A percentile compares a stretch with the other conserved stretches of the same genome.
Evolutionary conservation across 1,140 invertebrate genomes (phyloP).

Genomic region (Papilio xuthus): DNA sequence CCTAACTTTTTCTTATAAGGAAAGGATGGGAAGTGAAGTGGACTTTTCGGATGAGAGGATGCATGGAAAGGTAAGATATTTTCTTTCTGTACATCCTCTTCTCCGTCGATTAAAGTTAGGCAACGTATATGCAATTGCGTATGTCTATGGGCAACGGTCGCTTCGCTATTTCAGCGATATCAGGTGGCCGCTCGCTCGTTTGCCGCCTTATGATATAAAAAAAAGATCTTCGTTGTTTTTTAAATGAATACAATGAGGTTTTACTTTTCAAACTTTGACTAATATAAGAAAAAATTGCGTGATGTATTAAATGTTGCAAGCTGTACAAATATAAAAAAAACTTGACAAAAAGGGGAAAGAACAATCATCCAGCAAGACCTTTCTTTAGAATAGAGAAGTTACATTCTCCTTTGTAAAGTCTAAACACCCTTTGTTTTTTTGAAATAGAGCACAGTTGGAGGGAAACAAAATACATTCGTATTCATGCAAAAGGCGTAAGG

Average conservation of each 20-base stretch:
- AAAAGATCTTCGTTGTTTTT: no score
- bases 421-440: slow-evolving; percentile 67
- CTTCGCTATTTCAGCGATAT: no score
- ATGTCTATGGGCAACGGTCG: no score
- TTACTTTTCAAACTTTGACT: neutral
- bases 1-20: no score
- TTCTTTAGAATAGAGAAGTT: slow-evolving; percentile 20
- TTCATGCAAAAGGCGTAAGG: slow-evolving; percentile 75
- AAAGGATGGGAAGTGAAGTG: no score
- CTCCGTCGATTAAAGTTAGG: no score
- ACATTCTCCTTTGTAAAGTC: slow-evolving; percentile 48
- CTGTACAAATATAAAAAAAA: slow-evolving; percentile 5
- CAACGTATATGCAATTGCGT: no score
- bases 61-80: no score
- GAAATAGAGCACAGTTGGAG: slow-evolving; percentile 68
- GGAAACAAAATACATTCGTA: slow-evolving; percentile 74
- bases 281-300: neutral
- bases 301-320: slow-evolving; percentile 2
- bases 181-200: no score
- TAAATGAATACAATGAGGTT: neutral
- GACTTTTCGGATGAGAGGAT: no score
- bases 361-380: neutral
- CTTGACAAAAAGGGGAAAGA: slow-evolving; percentile 25
- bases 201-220: no score
- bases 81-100: no score